Evolutionary conservation across 2,888 invertebrate genomes (phyloP).

Genomic region (Graphium colonna): DNA sequence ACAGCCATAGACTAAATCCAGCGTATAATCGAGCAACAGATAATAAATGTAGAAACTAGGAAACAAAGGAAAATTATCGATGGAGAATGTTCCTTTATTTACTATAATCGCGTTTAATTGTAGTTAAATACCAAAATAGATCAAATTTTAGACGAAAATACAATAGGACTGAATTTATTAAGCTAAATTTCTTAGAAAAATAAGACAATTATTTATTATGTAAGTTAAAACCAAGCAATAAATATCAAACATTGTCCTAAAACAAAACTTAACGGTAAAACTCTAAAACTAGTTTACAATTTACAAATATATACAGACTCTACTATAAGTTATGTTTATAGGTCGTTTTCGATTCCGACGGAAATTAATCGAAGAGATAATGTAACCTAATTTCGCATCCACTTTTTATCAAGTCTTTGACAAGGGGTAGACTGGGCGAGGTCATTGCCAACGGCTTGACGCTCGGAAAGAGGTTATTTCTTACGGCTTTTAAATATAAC

Average conservation of each 20-base stretch:
- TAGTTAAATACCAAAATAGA: too few species aligned
- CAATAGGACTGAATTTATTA: too few species aligned
- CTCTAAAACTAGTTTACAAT: too few species aligned
- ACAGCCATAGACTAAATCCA: constrained; percentile 42
- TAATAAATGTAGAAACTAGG: constrained; percentile 14
- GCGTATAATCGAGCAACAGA: constrained; percentile 24
- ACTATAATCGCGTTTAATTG: background rate
- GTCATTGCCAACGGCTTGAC: constrained; percentile 41
- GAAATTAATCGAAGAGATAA: background rate
- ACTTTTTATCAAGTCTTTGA: constrained; percentile 23
- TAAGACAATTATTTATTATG: too few species aligned
- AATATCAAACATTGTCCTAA: too few species aligned
- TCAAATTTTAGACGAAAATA: too few species aligned
- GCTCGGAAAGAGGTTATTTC: constrained; percentile 41
- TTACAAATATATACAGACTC: too few species aligned
- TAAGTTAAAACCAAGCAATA: too few species aligned
- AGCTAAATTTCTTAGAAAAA: too few species aligned
- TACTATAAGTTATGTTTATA: too few species aligned
- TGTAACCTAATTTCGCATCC: constrained; percentile 8
- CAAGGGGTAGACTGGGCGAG: constrained; percentile 36
- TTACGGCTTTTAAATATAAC: constrained; percentile 21
- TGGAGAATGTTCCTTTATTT: background rate
- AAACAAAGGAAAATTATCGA: constrained; percentile 14
- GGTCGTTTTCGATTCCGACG: background rate
- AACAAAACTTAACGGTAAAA: too few species aligned